Conservation (phyloP, 1,140 invertebrate genomes). For the Adelges cooleyi region DNA sequence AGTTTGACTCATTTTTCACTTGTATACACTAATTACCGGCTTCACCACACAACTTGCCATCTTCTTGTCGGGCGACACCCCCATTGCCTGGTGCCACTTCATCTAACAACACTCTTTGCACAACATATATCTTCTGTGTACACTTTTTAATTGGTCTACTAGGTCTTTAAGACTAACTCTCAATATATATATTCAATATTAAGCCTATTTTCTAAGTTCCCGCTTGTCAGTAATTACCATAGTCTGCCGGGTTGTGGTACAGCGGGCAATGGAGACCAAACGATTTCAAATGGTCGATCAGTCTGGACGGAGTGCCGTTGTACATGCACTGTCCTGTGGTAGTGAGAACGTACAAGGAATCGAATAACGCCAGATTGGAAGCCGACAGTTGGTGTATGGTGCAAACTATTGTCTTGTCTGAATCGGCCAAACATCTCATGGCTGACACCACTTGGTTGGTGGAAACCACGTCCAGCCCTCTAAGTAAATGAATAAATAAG, state of each 20-base stretch:
- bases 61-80: too few relatives aligned
- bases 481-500: slow-evolving; percentile 32
- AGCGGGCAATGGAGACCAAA: slow-evolving; percentile 46
- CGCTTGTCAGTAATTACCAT: slow-evolving; percentile 45
- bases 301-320: slow-evolving; percentile 41
- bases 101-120: too few relatives aligned
- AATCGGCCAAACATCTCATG: slow-evolving; percentile 43
- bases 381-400: slow-evolving; percentile 59
- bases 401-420: slow-evolving; percentile 51
- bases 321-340: slow-evolving; percentile 49
- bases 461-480: slow-evolving; percentile 49
- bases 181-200: too few relatives aligned
- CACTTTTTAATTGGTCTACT: too few relatives aligned
- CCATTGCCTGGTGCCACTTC: too few relatives aligned
- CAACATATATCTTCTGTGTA: too few relatives aligned
- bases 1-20: too few relatives aligned
- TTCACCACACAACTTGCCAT: too few relatives aligned
- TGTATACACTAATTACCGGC: too few relatives aligned
- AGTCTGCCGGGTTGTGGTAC: slow-evolving; percentile 57
- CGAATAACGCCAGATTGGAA: slow-evolving; percentile 54
- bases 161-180: too few relatives aligned
- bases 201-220: too few relatives aligned
- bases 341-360: slow-evolving; percentile 50
- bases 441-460: slow-evolving; percentile 46
- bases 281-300: slow-evolving; percentile 47